A percentile compares a stretch with the other conserved stretches of the same genome.
Conservation (phyloP, 2,888 invertebrate genomes). For the Ferrisia virgata region DNA sequence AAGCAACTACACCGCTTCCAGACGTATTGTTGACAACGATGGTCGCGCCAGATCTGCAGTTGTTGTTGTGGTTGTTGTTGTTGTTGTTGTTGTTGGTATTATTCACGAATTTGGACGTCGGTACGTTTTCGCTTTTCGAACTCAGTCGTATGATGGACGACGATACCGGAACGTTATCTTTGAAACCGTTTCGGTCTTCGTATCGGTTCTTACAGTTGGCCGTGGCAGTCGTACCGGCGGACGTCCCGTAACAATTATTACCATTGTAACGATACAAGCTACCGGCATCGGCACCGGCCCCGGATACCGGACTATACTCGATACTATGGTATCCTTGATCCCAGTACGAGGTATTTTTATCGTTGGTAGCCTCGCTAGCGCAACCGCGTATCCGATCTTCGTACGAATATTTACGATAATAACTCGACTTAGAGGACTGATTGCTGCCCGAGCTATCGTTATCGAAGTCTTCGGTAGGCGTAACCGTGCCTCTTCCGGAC, state of each 20-base stretch:
- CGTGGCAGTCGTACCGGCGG: too few relatives aligned
- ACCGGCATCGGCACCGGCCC: not conserved
- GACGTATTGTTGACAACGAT: not conserved
- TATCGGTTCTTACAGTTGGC: conserved; percentile 2
- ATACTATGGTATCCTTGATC: conserved; percentile 47
- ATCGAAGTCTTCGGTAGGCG: conserved; percentile 42
- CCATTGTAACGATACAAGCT: not conserved
- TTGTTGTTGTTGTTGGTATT: too few relatives aligned
- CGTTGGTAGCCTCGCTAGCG: not conserved
- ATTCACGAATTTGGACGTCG: conserved; percentile 16
- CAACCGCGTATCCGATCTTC: not conserved
- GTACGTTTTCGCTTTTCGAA: conserved; percentile 10
- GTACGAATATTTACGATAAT: conserved; percentile 22
- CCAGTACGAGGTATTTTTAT: conserved; percentile 18
- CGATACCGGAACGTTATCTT: conserved; percentile 6
- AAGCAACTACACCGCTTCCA: not conserved
- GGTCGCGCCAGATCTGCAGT: not conserved
- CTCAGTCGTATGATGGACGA: conserved; percentile 7
- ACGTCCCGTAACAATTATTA: not conserved
- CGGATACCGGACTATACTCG: conserved; percentile 36
- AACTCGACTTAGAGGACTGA: conserved; percentile 49
- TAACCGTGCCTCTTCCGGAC: conserved; percentile 47
- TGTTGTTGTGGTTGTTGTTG: not conserved
- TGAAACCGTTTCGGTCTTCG: not conserved
- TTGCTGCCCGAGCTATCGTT: conserved; percentile 48